These are phyloP conservation scores for Oncorhynchus tshawytscha DNA, from an alignment of 2,113 vertebrate genomes.

Conservation along the genomic window DNA sequence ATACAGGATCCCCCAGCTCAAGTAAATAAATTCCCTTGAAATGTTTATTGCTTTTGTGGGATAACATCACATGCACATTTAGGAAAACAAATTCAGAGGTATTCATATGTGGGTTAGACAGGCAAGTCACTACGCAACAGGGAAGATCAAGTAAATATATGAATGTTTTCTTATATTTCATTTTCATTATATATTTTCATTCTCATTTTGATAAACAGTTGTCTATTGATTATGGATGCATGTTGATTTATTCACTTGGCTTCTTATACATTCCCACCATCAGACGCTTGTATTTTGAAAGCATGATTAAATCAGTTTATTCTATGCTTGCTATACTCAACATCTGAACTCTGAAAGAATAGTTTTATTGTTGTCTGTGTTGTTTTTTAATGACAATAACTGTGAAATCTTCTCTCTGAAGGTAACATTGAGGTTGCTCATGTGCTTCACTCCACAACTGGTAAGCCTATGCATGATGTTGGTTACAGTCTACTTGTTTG, in stretches of 20 bases:
- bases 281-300: too few species aligned
- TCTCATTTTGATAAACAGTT: neutral
- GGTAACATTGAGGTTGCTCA: constrained; percentile 66
- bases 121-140: too few species aligned
- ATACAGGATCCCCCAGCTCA: constrained; percentile 41
- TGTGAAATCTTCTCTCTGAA: constrained; percentile 27
- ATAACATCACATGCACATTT: neutral
- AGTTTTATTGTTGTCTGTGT: neutral
- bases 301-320: neutral
- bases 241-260: too few species aligned
- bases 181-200: neutral
- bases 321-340: too few species aligned
- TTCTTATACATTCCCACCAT: too few species aligned
- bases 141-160: too few species aligned
- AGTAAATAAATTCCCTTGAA: constrained; percentile 33
- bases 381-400: neutral
- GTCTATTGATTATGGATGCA: too few species aligned
- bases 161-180: too few species aligned
- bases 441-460: constrained; percentile 66
- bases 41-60: neutral
- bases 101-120: too few species aligned
- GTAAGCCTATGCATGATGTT: constrained; percentile 36
- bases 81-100: neutral
- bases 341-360: neutral
- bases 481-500: too few species aligned